Evolutionary conservation across 2,888 invertebrate genomes (phyloP), one percentile per base, ranked within the genome.

Genomic region (Eurois occulta): DNA sequence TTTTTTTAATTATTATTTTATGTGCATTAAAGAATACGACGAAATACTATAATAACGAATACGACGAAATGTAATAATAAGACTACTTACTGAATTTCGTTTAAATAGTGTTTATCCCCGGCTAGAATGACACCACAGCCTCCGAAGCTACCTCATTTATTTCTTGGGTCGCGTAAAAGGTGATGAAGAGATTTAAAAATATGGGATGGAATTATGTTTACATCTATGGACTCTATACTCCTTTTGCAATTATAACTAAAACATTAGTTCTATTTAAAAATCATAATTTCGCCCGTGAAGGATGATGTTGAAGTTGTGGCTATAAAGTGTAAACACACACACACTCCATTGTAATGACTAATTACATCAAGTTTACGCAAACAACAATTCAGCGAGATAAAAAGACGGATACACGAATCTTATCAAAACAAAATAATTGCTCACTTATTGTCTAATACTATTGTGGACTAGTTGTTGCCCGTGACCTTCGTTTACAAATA

Each of bases 351-450:
- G 1, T 43, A 46, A 78, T 62, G 28, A 55, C 66, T 32, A 28
- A 46, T 38, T 48, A 73, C 16, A 74, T 67, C 48, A 66, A 58
- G 55, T 67, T 21, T 10, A 43, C 13, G 8, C 46, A 78, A 74
- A 82, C 72, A 83, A 76, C 55, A 76, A 70, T 70, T 55, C 7
- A 67, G 38, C 48, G 21, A 67, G 67, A 71, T 84, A 84, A 77
- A 77, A 69, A 73, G 28, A 60, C 76, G 76, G 77, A 67, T 80
- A 43, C 46, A 72, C 65, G 24, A 75, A 84, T 72, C 38, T 77
- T 58, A 81, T 83, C 72, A 72, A 67, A 16, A 58, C 43, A 18
- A 32, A 41, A 55, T 48, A 46, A 75, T 48, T 32, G n/a, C 35
- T 78, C 24, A 48, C 6, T 43, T 48, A 35, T 78, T 68, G 65